Base-by-base conservation (phyloP, 2,113 vertebrate genomes). In the Recurvirostra avosetta region DNA sequence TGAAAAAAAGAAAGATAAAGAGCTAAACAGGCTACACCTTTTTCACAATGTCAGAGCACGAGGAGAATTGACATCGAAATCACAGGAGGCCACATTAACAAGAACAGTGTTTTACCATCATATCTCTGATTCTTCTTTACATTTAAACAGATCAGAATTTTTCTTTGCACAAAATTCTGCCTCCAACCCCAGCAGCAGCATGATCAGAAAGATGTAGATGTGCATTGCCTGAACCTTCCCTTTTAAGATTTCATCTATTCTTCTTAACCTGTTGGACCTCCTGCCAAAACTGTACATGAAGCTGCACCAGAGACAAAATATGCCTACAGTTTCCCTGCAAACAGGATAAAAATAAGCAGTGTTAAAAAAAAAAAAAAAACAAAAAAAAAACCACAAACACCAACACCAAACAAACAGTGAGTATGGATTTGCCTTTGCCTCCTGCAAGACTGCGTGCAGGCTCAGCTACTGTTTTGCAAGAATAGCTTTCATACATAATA, bases 401-500 rank as follows among this genome's bases (percentile, higher is more conserved):
- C 19, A 20, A 21, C 16, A 71, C 21, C 32, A 25, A 40, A 61
- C 23, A 87, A 68, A 63, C 1, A n/a, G 16, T 15, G 34, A 95
- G 6, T 10, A 34, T 83, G 56, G 41, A 67, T 96, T 94, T 95
- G 52, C 71, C 43, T 96, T 96, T 88, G 40, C 70, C 32, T 77
- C 67, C 49, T 94, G 59, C 53, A 87, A 89, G 70, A 62, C 67
- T 40, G 26, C 4, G 2, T 70, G 66, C 36, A 75, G 49, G 43
- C 75, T 94, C 78, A 84, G 87, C 86, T 70, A 62, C 83, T 86
- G 82, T 92, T 96, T 96, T 93, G 77, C 56, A 90, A 95, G 92
- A 95, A 90, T n/a, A 95, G 87, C 83, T 91, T 91, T 93, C 92
- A 95, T 82, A 74, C 72, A 86, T 73, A 95, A 52, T 80, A 87